Conservation (phyloP, 2,888 invertebrate species). For the Lepidonotus clava region DNA sequence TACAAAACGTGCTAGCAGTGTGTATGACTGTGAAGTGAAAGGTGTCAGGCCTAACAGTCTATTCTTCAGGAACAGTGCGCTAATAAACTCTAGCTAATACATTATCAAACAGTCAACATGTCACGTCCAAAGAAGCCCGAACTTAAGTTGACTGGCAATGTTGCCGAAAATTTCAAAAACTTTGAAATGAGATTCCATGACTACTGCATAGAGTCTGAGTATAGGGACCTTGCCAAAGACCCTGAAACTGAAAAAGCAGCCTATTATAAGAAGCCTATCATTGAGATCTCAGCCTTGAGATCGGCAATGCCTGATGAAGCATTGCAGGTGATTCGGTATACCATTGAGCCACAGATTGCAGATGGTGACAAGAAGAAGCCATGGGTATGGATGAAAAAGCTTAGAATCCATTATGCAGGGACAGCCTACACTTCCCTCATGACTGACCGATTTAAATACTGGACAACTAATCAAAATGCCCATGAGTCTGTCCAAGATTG, state of each 20-base stretch:
- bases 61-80: no score
- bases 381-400: neutral
- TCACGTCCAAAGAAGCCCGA: neutral
- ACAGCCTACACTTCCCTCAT: neutral
- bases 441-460: slow-evolving; percentile 12
- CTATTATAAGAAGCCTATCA: neutral
- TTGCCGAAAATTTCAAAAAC: slow-evolving; percentile 2
- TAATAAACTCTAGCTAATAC: no score
- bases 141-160: neutral
- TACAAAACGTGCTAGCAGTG: no score
- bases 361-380: neutral
- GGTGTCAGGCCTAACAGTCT: no score
- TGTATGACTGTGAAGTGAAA: no score
- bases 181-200: slow-evolving; percentile 35
- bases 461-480: neutral
- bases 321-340: slow-evolving; percentile 25
- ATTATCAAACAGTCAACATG: no score
- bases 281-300: slow-evolving; percentile 1
- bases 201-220: slow-evolving; percentile 27
- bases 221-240: neutral
- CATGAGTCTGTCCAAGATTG: slow-evolving; percentile 15
- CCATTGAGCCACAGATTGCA: slow-evolving; percentile 8
- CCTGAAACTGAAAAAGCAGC: neutral
- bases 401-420: slow-evolving; percentile 10
- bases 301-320: slow-evolving; percentile 33